These are phyloP conservation scores for Rhogogaster chlorosoma DNA, from an alignment of 2,888 invertebrate species.

Conservation along the genomic window DNA sequence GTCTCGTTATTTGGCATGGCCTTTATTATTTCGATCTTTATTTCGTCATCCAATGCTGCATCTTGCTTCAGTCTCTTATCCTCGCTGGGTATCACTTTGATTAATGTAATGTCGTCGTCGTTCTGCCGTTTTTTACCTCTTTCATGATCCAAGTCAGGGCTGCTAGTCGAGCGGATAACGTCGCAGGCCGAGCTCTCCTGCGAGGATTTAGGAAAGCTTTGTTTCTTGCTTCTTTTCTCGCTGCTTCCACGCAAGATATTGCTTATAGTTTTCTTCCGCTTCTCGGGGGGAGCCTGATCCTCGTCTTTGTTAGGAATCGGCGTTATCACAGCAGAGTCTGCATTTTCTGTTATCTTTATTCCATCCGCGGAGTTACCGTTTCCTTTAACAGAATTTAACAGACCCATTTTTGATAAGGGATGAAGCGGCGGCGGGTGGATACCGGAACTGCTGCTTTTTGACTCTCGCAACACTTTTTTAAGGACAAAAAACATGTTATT, in stretches of 20 bases:
- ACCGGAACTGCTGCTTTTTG: conserved; percentile 72
- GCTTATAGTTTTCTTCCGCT: conserved; percentile 72
- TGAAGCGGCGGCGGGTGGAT: conserved; percentile 75
- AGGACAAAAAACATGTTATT: conserved; percentile 7
- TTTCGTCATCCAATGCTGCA: conserved; percentile 70
- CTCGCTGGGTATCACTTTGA: conserved; percentile 73
- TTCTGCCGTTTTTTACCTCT: conserved; percentile 72
- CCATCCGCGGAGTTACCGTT: conserved; percentile 68
- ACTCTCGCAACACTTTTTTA: conserved; percentile 73
- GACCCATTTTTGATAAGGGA: conserved; percentile 74
- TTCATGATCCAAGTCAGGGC: conserved; percentile 73
- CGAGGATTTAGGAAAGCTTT: conserved; percentile 68
- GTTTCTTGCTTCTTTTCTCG: conserved; percentile 73
- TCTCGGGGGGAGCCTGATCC: conserved; percentile 65
- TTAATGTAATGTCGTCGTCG: conserved; percentile 75
- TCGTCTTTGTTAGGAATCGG: conserved; percentile 75
- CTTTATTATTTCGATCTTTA: conserved; percentile 76
- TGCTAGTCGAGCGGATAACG: conserved; percentile 69
- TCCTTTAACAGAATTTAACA: conserved; percentile 68
- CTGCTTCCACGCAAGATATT: conserved; percentile 71
- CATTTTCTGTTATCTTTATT: conserved; percentile 76
- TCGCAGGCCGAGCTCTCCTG: conserved; percentile 69
- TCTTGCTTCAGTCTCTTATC: conserved; percentile 67
- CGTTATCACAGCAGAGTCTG: conserved; percentile 76
- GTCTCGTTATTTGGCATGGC: conserved; percentile 62